Evolutionary conservation across 2,113 vertebrate species (phyloP).

Genomic region (Anolis sagrei): DNA sequence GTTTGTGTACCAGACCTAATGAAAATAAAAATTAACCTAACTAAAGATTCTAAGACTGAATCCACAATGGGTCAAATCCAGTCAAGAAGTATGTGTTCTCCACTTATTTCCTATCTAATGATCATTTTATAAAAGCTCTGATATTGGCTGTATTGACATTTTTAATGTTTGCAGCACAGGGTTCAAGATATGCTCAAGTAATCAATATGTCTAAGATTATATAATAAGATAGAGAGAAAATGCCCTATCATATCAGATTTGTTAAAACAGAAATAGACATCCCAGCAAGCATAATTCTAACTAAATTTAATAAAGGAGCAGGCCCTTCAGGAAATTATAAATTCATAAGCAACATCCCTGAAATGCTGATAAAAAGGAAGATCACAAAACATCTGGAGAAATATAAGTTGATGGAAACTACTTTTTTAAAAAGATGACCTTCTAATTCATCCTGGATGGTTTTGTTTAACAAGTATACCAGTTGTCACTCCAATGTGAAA

Average conservation of each 20-base stretch:
- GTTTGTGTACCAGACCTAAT: neutral
- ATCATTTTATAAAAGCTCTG: neutral
- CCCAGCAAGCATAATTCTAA: rapidly evolving
- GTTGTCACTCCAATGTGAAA: neutral
- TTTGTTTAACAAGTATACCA: constrained; percentile 11
- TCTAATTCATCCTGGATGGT: neutral
- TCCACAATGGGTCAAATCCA: neutral
- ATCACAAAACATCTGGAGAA: constrained; percentile 23
- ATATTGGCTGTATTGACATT: neutral
- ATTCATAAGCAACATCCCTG: neutral
- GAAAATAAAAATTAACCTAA: neutral
- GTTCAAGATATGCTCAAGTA: neutral
- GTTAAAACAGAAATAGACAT: neutral
- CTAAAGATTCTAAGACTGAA: neutral
- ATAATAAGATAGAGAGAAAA: neutral
- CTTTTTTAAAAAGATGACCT: neutral
- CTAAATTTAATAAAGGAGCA: constrained; percentile 1
- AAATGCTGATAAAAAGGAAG: neutral
- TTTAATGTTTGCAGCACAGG: neutral
- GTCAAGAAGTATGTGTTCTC: neutral
- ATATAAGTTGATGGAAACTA: constrained; percentile 7
- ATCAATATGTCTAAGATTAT: neutral
- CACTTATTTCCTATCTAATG: neutral
- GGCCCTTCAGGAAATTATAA: constrained; percentile 10
- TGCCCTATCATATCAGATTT: neutral